Conservation (phyloP, 2,888 invertebrate species). For the Tachina grossa region DNA sequence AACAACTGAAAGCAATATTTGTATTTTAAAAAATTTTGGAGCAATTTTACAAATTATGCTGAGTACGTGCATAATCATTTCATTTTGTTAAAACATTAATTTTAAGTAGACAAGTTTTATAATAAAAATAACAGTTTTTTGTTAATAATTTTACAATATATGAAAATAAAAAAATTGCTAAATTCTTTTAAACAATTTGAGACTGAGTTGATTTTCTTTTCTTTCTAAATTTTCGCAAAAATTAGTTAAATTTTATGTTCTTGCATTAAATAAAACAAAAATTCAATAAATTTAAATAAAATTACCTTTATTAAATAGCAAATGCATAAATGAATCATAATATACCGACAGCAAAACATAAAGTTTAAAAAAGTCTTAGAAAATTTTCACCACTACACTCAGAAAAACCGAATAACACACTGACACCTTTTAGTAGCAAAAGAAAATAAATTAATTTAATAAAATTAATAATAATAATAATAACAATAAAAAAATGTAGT, state of each 20-base stretch:
- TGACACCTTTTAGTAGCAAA: constrained; percentile 59
- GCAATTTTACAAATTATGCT: constrained; percentile 69
- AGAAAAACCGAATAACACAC: constrained; percentile 43
- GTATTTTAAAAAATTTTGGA: constrained; percentile 66
- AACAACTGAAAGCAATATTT: constrained; percentile 70
- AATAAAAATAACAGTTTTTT: constrained; percentile 43
- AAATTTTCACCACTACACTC: constrained; percentile 51
- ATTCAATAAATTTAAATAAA: background rate
- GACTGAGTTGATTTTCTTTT: constrained; percentile 69
- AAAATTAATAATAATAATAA: constrained; percentile 21
- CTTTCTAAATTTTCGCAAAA: constrained; percentile 4
- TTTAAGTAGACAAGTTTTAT: constrained; percentile 66
- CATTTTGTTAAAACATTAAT: constrained; percentile 59
- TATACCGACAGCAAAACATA: constrained; percentile 19
- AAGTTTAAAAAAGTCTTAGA: constrained; percentile 38
- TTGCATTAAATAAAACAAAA: background rate
- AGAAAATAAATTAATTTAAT: constrained; percentile 31
- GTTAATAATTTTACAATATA: constrained; percentile 51
- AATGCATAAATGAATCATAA: constrained; percentile 7
- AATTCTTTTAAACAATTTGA: constrained; percentile 67
- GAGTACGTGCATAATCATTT: constrained; percentile 51
- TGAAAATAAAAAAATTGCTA: constrained; percentile 25
- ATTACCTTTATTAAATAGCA: constrained; percentile 11
- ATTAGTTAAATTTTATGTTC: constrained; percentile 44
- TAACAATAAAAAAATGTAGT: constrained; percentile 48